Percentiles rank a stretch among this genome's conserved stretches.
These are phyloP conservation scores for Liolophura sinensis DNA, from an alignment of 1,140 invertebrate genomes.

Conservation along the genomic window DNA sequence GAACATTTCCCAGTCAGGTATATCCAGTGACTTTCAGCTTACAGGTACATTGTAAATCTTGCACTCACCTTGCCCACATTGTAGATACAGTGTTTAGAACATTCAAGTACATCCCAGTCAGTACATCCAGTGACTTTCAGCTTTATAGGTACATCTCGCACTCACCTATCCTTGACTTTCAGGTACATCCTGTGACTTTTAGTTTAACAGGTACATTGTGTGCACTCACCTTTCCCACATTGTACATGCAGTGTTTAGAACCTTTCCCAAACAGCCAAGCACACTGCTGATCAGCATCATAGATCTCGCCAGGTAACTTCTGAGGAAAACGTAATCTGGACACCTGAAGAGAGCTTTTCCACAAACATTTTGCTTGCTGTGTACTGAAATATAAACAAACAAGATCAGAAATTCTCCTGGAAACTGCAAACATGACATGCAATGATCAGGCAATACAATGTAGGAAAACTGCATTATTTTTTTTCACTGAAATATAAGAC, in stretches of 20 bases:
- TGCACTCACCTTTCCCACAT: constrained; percentile 39
- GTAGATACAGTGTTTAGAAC: no score
- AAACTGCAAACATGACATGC: background rate
- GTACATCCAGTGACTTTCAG: background rate
- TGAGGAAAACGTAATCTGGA: constrained; percentile 41
- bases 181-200: no score
- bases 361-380: constrained; percentile 38
- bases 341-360: constrained; percentile 29
- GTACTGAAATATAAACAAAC: constrained; percentile 25
- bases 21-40: no score
- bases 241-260: constrained; percentile 37
- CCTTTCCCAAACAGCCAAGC: constrained; percentile 45
- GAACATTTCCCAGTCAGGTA: no score
- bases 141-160: no score
- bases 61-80: no score
- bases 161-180: no score
- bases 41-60: no score
- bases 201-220: background rate
- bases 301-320: constrained; percentile 44
- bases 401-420: background rate
- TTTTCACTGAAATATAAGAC: background rate
- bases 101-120: background rate
- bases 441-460: background rate
- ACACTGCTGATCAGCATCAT: constrained; percentile 45
- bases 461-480: background rate